phyloP scores from a whole-genome alignment of 2,113 vertebrate species.

The Phalacrocorax carbo region DNA sequence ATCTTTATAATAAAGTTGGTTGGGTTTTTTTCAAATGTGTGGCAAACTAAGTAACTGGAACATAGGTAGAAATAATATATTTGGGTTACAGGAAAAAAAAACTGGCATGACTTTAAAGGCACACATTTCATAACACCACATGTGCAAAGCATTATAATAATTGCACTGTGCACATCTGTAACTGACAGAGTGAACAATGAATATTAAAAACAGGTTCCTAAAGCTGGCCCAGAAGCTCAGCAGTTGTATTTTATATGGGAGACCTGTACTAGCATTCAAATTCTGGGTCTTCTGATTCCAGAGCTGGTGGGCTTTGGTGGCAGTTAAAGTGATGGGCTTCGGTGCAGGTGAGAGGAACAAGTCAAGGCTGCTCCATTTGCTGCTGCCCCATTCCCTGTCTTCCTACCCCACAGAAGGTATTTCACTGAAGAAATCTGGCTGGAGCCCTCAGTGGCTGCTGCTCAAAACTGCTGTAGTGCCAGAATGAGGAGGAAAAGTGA shows the following conservation, averaged over 20 bases:
- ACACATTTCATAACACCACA: constrained; percentile 75
- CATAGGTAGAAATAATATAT: constrained; percentile 76
- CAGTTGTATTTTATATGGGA: constrained; percentile 5
- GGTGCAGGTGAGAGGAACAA: background rate
- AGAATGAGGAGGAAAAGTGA: constrained; percentile 14
- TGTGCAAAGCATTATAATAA: constrained; percentile 79
- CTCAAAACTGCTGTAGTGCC: constrained; percentile 21
- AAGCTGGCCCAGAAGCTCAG: constrained; percentile 60
- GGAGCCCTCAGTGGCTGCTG: background rate
- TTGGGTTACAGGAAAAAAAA: constrained; percentile 57
- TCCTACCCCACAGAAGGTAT: background rate
- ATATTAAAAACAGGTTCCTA: constrained; percentile 78
- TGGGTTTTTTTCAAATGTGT: background rate
- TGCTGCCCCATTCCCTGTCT: background rate
- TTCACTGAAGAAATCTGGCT: constrained; percentile 37
- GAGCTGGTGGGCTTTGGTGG: constrained; percentile 37
- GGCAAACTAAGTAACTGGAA: constrained; percentile 63
- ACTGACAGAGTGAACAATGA: constrained; percentile 73
- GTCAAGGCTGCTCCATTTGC: background rate
- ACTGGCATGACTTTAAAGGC: constrained; percentile 76
- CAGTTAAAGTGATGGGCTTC: background rate
- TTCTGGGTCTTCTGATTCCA: background rate
- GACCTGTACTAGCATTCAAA: constrained; percentile 27
- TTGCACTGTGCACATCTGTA: constrained; percentile 73
- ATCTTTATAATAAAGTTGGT: constrained; percentile 51